Conservation (phyloP, 2,113 vertebrate species). For the Ictidomys tridecemlineatus region DNA sequence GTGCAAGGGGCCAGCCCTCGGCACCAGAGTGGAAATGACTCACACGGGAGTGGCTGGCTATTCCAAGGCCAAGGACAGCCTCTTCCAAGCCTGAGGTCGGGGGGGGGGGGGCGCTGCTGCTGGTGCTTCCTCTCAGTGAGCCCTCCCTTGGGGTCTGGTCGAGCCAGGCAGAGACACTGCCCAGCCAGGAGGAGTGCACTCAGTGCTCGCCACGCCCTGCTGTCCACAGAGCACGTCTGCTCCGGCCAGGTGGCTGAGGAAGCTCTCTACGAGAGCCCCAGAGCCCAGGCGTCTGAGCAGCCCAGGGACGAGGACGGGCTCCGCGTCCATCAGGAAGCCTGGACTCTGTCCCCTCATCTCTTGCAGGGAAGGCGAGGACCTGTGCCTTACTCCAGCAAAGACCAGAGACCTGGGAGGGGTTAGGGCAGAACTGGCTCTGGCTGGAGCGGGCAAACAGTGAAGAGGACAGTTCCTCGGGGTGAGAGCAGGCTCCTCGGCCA, state of each 20-base stretch:
- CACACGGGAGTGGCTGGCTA: neutral
- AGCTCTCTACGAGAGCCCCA: neutral
- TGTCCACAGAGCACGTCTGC: constrained; percentile 67
- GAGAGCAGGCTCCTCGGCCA: neutral
- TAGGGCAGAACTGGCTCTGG: neutral
- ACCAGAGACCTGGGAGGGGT: neutral
- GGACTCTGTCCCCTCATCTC: neutral
- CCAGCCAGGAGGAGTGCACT: constrained; percentile 64
- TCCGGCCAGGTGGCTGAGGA: constrained; percentile 67
- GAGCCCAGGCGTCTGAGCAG: neutral
- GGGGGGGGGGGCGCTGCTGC: too few relatives aligned
- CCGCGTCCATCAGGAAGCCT: neutral
- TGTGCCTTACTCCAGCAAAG: neutral
- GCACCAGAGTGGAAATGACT: neutral
- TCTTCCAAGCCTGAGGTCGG: neutral
- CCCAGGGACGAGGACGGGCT: neutral
- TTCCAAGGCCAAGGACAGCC: neutral
- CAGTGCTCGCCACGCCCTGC: constrained; percentile 71
- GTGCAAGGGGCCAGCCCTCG: neutral
- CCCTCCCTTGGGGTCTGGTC: constrained; percentile 70
- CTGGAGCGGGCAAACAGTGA: neutral
- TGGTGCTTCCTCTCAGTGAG: neutral
- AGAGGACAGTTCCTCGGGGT: neutral
- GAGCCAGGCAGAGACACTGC: constrained; percentile 78
- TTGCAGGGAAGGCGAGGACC: neutral